Evolutionary conservation across 2,113 vertebrate genomes (phyloP), one percentile per base, ranked within the genome.

Genomic region (Columbina picui): DNA sequence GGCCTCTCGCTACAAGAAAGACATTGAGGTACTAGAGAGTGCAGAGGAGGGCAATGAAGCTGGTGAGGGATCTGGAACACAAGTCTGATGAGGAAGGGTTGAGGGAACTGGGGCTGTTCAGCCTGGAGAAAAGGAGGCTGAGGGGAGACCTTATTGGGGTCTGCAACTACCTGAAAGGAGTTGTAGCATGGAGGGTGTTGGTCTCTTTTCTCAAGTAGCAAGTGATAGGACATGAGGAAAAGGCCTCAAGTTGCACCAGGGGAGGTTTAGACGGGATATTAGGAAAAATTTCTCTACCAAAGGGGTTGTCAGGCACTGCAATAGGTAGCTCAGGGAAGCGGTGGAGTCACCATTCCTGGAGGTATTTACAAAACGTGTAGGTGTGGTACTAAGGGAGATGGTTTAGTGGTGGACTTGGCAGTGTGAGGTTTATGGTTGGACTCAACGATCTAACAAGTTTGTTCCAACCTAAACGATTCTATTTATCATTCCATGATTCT

Each of bases 151-250:
- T 34, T 34, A 9, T 14, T 0, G 0, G 26, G 43, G 12, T 45
- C 32, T 52, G 7, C 5, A 59, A 4, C 25, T 49, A 6, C 14
- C 30, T 27, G 30, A 50, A 36, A 56, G 49, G 11, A 61, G 39
- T 1, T 61, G 29, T 10, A 49, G 25, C 0, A 2, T 56, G 25
- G 16, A 7, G 10, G 7, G 30, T 3, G 25, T 23, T 1, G 1
- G 19, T 23, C 17, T 77, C 49, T 63, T 49, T 6, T 70, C 11
- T 9, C 49, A 56, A 2, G 8, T 68, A 25, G n/a, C 8, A 18
- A 14, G 38, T 1, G 18, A 34, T 3, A 39, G 27, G 12, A 21
- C 7, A 18, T 60, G 12, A 84, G 14, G 27, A 69, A 15, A 84
- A 0, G 3, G 32, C 16, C 38, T 84, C 64, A 59, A 32, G 14